Percentiles rank a stretch among this genome's conserved stretches.
These are phyloP conservation scores for Chromobotia macracanthus DNA, from an alignment of 2,797 vertebrate species.

Conservation along the genomic window DNA sequence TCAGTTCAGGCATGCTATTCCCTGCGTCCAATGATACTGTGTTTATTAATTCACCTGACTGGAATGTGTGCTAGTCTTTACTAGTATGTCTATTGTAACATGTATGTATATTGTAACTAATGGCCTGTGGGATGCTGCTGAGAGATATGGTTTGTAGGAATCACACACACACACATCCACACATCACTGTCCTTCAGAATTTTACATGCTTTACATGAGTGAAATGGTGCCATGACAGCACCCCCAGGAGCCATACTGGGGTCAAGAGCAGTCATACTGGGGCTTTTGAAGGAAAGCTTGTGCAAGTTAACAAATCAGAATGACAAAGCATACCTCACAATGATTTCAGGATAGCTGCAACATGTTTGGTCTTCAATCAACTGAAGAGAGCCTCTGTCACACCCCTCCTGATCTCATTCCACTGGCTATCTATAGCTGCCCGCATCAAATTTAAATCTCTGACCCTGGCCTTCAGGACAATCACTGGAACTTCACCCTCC, in stretches of 20 bases:
- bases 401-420: no score
- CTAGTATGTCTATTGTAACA: conserved; percentile 67
- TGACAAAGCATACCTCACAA: conserved; percentile 51
- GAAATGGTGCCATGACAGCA: conserved; percentile 52
- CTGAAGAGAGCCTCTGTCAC: no score
- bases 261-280: conserved; percentile 62
- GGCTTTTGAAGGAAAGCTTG: conserved; percentile 64
- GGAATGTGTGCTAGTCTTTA: conserved; percentile 36
- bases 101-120: conserved; percentile 71
- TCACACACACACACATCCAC: conserved; percentile 66
- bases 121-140: conserved; percentile 62
- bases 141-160: conserved; percentile 59
- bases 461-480: no score
- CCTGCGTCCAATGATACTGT: conserved; percentile 50
- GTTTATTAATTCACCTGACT: conserved; percentile 53
- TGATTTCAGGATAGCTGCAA: conserved; percentile 38
- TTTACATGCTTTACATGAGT: conserved; percentile 64
- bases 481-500: no score
- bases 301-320: conserved; percentile 61
- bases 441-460: no score
- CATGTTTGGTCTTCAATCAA: no score
- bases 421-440: no score
- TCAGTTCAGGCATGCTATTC: conserved; percentile 31
- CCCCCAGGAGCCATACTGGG: conserved; percentile 48
- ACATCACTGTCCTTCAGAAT: conserved; percentile 67